phyloP scores from a whole-genome alignment of 2,113 vertebrate genomes.

The Chascanopsetta lugubris region DNA sequence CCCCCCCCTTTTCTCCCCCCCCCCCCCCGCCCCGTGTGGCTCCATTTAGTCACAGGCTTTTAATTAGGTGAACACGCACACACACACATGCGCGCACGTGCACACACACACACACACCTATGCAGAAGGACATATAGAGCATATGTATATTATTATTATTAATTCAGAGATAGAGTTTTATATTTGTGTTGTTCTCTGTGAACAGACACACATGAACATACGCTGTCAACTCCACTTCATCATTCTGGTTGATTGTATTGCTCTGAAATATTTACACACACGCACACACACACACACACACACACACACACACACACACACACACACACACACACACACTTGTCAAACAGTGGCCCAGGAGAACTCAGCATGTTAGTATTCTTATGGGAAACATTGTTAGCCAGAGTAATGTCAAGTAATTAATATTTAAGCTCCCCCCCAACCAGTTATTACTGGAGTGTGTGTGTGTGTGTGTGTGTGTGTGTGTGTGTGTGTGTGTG shows the following conservation, averaged over 20 bases:
- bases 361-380: neutral
- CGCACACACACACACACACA: neutral
- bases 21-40: slow-evolving; percentile 67
- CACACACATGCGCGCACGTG: neutral
- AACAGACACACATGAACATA: slow-evolving; percentile 9
- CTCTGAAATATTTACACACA: slow-evolving; percentile 21
- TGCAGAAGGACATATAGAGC: too few species aligned
- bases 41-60: too few species aligned
- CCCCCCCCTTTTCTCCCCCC: slow-evolving; percentile 49
- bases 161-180: too few species aligned
- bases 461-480: neutral
- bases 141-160: too few species aligned
- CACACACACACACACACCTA: neutral
- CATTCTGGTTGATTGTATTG: neutral
- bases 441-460: neutral
- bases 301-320: neutral
- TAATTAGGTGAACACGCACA: slow-evolving; percentile 27
- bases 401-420: slow-evolving; percentile 13
- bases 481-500: neutral
- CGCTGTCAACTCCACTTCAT: neutral
- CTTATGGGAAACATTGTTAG: slow-evolving; percentile 4
- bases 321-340: neutral
- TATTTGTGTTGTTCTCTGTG: too few species aligned
- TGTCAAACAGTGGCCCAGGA: slow-evolving; percentile 12
- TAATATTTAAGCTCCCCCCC: slow-evolving; percentile 4